Evolutionary conservation across 2,888 invertebrate genomes (phyloP), one percentile per base, ranked within the genome.

Genomic region (Leptopilina myrica): DNA sequence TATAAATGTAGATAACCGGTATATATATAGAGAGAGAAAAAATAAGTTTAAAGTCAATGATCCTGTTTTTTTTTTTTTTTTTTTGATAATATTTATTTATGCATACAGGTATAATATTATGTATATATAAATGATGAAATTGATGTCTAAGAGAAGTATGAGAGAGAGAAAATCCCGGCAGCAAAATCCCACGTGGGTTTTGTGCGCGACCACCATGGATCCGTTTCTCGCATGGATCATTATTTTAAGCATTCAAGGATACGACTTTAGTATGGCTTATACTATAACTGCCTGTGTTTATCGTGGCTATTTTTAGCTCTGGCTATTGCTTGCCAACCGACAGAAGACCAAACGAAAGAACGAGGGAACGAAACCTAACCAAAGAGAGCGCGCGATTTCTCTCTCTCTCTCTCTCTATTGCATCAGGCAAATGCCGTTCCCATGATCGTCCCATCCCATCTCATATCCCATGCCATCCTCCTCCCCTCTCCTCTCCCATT

Each of bases 261-360:
- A 83, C 81, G 81, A 82, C 81, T 83, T 78, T 85, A 86, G 84
- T 85, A 81, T 83, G 86, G 85, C 86, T 87, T 76, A 78, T 86
- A 88, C 88, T 89, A 33, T 33, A 90, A 89, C 89, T 89, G 89
- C 86, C 86, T 85, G 87, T 90, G 88, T 90, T 90, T 90, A 90
- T 90, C 90, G 89, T 85, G 82, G 87, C 90, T 90, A 90, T 89
- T 89, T 90, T 89, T 90, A 90, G 89, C 85, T 83, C 49, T 85
- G 86, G 86, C 88, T 88, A 86, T 90, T 88, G 88, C 89, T 88
- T 84, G 88, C 87, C 87, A 84, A 89, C 87, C 88, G 86, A 86
- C 84, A 79, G 84, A 85, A 79, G 84, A 85, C 80, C 85, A 85
- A 85, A 81, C 76, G 79, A 73, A 56, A 33, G 56, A 56, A 33